Conservation (phyloP, 1,140 invertebrate species). For the Caerostris extrusa region DNA sequence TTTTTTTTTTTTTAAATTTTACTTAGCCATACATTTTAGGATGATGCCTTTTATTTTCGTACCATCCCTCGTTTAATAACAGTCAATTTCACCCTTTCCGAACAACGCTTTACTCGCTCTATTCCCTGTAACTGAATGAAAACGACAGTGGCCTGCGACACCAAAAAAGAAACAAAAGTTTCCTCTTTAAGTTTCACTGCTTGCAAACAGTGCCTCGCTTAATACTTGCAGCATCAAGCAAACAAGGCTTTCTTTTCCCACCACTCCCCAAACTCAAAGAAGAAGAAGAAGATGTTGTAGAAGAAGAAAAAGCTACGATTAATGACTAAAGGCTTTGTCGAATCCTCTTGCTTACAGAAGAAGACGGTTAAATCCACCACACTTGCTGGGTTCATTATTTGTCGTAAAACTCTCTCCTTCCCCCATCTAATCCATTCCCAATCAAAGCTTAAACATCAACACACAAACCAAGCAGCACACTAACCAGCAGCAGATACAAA, state of each 20-base stretch:
- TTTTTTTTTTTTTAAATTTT: too few relatives aligned
- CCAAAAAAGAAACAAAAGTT: too few relatives aligned
- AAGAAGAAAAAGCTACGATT: not conserved
- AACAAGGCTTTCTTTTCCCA: not conserved
- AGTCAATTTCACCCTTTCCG: too few relatives aligned
- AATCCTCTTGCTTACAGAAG: conserved; percentile 62
- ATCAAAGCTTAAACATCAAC: conserved; percentile 71
- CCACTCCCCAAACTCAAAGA: not conserved
- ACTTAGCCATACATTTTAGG: too few relatives aligned
- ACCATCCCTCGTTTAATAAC: too few relatives aligned
- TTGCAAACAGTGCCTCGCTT: conserved; percentile 7
- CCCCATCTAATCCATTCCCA: conserved; percentile 64
- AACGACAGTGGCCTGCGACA: too few relatives aligned
- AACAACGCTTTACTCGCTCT: too few relatives aligned
- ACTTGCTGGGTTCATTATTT: conserved; percentile 68
- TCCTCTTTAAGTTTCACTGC: not conserved
- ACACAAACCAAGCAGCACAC: conserved; percentile 16
- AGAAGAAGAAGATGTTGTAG: too few relatives aligned
- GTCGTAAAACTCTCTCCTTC: conserved; percentile 54
- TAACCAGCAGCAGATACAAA: conserved; percentile 8
- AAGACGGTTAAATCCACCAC: conserved; percentile 47
- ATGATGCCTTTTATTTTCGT: too few relatives aligned
- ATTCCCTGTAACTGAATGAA: too few relatives aligned
- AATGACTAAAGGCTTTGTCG: conserved; percentile 17
- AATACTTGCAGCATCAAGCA: conserved; percentile 12